Evolutionary conservation across 2,797 vertebrate species (phyloP).

Genomic region (Cynodonichthys magdalenae): DNA sequence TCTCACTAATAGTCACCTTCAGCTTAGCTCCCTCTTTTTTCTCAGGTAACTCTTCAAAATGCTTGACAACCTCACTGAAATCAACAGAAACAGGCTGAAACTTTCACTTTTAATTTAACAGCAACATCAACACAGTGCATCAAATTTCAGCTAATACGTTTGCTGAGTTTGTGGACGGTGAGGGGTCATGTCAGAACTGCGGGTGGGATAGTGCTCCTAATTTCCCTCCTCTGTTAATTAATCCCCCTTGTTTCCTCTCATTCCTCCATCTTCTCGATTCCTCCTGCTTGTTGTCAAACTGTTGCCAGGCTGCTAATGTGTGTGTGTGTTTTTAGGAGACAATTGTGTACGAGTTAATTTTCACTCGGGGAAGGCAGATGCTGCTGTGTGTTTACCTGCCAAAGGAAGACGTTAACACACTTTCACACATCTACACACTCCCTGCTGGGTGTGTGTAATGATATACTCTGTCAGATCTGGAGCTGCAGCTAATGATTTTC

Average conservation of each 20-base stretch:
- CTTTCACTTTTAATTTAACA: neutral
- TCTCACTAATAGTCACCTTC: slow-evolving; percentile 7
- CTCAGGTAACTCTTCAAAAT: slow-evolving; percentile 1
- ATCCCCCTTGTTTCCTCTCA: slow-evolving; percentile 55
- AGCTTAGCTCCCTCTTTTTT: slow-evolving; percentile 9
- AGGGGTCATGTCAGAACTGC: slow-evolving; percentile 40
- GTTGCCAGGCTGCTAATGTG: slow-evolving; percentile 58
- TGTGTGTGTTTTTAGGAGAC: slow-evolving; percentile 22
- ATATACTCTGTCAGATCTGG: slow-evolving; percentile 24
- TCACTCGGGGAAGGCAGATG: slow-evolving; percentile 54
- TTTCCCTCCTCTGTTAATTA: slow-evolving; percentile 63
- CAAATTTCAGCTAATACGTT: slow-evolving; percentile 35
- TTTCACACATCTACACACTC: slow-evolving; percentile 11
- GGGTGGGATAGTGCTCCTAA: slow-evolving; percentile 66
- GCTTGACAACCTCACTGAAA: neutral
- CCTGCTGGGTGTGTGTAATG: slow-evolving; percentile 33
- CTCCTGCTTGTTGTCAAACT: slow-evolving; percentile 58
- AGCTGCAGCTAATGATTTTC: slow-evolving; percentile 28
- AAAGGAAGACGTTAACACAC: slow-evolving; percentile 42
- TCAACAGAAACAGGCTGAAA: slow-evolving; percentile 9
- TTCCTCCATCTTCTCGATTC: slow-evolving; percentile 52
- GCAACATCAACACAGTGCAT: neutral
- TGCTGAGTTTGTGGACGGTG: slow-evolving; percentile 15
- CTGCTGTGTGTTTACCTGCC: slow-evolving; percentile 57
- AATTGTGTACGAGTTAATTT: slow-evolving; percentile 46